These are phyloP conservation scores for Alethe diademata DNA, from an alignment of 2,113 vertebrate species.

Conservation along the genomic window DNA sequence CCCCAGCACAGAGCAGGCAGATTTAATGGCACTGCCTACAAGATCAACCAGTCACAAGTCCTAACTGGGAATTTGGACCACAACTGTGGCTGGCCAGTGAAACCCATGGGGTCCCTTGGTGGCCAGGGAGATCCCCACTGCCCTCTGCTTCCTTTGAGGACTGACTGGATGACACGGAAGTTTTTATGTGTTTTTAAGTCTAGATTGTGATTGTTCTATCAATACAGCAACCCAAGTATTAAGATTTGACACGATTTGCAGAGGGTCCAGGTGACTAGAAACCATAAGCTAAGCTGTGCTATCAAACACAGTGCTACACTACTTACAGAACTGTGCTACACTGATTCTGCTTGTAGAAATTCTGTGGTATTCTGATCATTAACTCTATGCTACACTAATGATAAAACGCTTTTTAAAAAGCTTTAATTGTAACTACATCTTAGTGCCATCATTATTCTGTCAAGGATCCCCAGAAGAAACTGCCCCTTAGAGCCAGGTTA, in stretches of 20 bases:
- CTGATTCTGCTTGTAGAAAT: not conserved
- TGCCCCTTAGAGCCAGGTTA: not conserved
- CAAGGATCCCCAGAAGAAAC: not conserved
- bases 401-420: not conserved
- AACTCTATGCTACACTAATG: not conserved
- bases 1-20: not conserved
- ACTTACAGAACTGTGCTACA: not conserved
- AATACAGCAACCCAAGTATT: not conserved
- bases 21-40: not conserved
- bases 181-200: not conserved
- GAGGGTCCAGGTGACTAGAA: not conserved
- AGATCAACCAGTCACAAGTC: not conserved
- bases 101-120: fast-evolving
- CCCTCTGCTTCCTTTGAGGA: not conserved
- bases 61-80: not conserved
- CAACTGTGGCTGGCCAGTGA: not conserved
- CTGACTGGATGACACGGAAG: not conserved
- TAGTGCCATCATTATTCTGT: not conserved
- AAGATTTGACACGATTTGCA: not conserved
- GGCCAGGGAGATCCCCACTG: not conserved
- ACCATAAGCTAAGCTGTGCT: not conserved
- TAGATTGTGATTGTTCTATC: not conserved
- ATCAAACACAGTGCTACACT: not conserved
- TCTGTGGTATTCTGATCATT: not conserved
- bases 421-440: not conserved